Evolutionary conservation across 2,797 vertebrate species (phyloP), one percentile per base, ranked within the genome.

Genomic region (Micrastur ruficollis): DNA sequence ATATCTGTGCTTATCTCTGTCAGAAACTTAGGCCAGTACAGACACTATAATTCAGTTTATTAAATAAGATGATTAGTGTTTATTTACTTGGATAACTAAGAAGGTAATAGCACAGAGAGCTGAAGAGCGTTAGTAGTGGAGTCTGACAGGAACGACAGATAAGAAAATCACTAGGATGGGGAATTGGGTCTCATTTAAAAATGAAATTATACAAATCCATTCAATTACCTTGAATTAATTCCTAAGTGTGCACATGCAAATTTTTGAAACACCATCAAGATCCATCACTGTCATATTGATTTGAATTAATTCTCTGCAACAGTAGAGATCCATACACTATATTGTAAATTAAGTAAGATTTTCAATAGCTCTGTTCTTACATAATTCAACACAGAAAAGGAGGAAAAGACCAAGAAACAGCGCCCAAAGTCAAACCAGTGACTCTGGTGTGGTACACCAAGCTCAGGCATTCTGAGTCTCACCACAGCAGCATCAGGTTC

Each of bases 61-160:
- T 92, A 78, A 90, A 65, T 86, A 88, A 93, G 19, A 2, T 86
- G 73, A 72, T 86, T 73, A 88, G 46, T 65, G 36, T 62, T 88
- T 90, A 67, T 95, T 92, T 93, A 91, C 92, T 88, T 89, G 47
- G 17, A 16, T 84, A 75, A 73, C 22, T 81, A 40, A 76, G 75
- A 67, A 78, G 27, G 8, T 76, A 92, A 89, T 65, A 85, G 21
- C 26, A 52, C 47, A 78, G 47, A 81, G 63, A 92, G 56, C 47
- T 72, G 58, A 84, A 75, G 55, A 91, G 38, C 32, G 42, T 70
- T 81, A 42, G 38, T 38, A 61, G 27, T 52, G 42, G 31, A 76
- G 50, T n/a, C 52, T 62, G 36, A 73, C 52, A 89, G 36, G n/a
- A 73, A 53, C 32, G 86, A 32, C 66, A 84, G 78, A 73, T 52